Percentiles rank a stretch among this genome's conserved stretches.
Conservation (phyloP, 2,888 invertebrate genomes). For the Aphodius granarius region DNA sequence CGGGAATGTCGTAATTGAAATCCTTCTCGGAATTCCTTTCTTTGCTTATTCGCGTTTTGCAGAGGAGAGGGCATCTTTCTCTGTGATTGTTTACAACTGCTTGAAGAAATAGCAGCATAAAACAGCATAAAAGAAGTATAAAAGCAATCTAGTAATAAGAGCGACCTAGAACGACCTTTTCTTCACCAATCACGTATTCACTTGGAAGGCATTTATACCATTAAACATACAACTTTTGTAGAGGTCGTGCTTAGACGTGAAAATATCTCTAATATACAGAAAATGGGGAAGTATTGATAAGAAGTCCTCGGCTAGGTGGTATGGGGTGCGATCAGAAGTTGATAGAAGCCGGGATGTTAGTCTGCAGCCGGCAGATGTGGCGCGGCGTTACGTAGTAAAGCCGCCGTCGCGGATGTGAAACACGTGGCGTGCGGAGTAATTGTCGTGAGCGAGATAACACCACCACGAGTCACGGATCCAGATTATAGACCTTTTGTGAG, state of each 20-base stretch:
- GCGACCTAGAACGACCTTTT: too few species aligned
- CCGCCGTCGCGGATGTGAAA: background rate
- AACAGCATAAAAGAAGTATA: too few species aligned
- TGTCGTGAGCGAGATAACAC: background rate
- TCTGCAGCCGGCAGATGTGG: background rate
- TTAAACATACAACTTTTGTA: background rate
- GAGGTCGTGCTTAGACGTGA: background rate
- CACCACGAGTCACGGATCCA: background rate
- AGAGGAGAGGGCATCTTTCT: too few species aligned
- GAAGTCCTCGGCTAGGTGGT: background rate
- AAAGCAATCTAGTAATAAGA: too few species aligned
- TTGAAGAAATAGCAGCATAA: too few species aligned
- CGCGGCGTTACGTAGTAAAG: background rate
- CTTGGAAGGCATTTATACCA: background rate
- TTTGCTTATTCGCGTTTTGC: too few species aligned
- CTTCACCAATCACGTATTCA: too few species aligned
- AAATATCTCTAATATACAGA: background rate
- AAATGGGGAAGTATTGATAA: background rate
- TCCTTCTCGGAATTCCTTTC: too few species aligned
- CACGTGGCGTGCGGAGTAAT: background rate
- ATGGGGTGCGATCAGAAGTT: background rate
- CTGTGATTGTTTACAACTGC: too few species aligned
- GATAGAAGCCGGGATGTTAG: background rate
- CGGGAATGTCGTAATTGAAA: background rate
- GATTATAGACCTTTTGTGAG: background rate